phyloP scores from a whole-genome alignment of 2,797 vertebrate genomes.

The Anisognathus igniventris region DNA sequence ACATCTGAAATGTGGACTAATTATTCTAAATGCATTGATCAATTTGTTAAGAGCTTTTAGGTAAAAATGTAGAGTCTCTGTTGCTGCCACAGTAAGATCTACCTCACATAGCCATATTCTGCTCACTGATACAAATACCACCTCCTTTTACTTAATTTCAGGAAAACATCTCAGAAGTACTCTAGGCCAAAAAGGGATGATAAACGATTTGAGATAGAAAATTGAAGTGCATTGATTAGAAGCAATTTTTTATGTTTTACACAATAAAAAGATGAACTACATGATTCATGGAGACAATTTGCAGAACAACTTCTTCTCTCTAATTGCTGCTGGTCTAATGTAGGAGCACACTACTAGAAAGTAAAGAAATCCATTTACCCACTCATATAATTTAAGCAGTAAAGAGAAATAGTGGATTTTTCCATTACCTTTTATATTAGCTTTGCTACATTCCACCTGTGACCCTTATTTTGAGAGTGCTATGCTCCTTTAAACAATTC shows the following conservation, averaged over 20 bases:
- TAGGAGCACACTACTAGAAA: constrained; percentile 73
- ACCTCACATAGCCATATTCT: constrained; percentile 22
- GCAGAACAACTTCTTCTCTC: constrained; percentile 75
- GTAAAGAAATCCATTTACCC: constrained; percentile 85
- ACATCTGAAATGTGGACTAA: constrained; percentile 71
- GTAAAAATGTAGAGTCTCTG: constrained; percentile 55
- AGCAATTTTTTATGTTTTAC: constrained; percentile 78
- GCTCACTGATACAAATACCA: constrained; percentile 68
- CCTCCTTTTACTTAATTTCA: constrained; percentile 68
- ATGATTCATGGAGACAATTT: constrained; percentile 74
- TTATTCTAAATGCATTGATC: constrained; percentile 75
- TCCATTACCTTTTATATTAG: constrained; percentile 88
- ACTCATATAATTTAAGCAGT: constrained; percentile 84
- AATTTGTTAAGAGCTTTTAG: constrained; percentile 66
- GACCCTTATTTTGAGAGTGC: constrained; percentile 74
- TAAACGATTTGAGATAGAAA: constrained; percentile 74
- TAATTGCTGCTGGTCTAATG: constrained; percentile 80
- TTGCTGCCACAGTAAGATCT: constrained; percentile 31
- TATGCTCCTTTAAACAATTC: constrained; percentile 74
- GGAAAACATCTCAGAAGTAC: constrained; percentile 72
- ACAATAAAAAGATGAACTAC: constrained; percentile 79
- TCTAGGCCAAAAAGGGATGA: constrained; percentile 66
- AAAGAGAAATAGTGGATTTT: constrained; percentile 85
- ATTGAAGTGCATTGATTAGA: constrained; percentile 80
- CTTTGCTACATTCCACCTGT: constrained; percentile 84